Evolutionary conservation across 2,888 invertebrate species (phyloP).

Genomic region (Chrysodeixis includens): DNA sequence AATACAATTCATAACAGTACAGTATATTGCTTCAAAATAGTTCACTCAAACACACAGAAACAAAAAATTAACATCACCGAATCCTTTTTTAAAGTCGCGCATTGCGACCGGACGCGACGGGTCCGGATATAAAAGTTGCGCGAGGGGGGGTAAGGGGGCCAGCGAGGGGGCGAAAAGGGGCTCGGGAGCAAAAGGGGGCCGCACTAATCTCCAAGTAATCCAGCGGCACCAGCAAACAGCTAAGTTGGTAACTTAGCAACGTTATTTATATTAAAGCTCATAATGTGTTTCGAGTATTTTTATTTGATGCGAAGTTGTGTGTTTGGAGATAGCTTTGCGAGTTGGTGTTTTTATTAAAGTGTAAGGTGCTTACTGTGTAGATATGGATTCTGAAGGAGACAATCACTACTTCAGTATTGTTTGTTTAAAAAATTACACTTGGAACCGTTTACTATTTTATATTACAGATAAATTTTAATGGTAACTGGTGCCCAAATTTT

Average conservation of each 20-base stretch:
- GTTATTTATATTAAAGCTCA: constrained; percentile 22
- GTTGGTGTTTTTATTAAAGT: background rate
- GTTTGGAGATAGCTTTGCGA: background rate
- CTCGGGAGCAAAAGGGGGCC: background rate
- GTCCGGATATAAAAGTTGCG: constrained; percentile 55
- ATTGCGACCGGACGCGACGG: constrained; percentile 28
- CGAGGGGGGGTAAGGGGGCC: background rate
- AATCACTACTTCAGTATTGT: too few relatives aligned
- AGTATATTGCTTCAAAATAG: background rate
- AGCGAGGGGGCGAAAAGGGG: constrained; percentile 3
- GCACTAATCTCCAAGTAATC: constrained; percentile 47
- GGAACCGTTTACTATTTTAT: too few relatives aligned
- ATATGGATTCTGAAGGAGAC: too few relatives aligned
- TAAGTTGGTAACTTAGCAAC: constrained; percentile 38
- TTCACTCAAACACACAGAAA: background rate
- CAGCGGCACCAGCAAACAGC: constrained; percentile 25
- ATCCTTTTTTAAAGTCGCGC: constrained; percentile 26
- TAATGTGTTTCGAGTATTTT: constrained; percentile 5
- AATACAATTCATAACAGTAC: too few relatives aligned
- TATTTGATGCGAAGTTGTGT: background rate
- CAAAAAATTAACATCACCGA: constrained; percentile 13
- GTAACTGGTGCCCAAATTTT: too few relatives aligned
- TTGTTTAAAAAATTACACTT: too few relatives aligned
- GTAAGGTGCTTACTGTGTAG: too few relatives aligned
- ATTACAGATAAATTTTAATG: too few relatives aligned